phyloP scores from a whole-genome alignment of 2,113 vertebrate genomes.

The Ceratotherium simum region DNA sequence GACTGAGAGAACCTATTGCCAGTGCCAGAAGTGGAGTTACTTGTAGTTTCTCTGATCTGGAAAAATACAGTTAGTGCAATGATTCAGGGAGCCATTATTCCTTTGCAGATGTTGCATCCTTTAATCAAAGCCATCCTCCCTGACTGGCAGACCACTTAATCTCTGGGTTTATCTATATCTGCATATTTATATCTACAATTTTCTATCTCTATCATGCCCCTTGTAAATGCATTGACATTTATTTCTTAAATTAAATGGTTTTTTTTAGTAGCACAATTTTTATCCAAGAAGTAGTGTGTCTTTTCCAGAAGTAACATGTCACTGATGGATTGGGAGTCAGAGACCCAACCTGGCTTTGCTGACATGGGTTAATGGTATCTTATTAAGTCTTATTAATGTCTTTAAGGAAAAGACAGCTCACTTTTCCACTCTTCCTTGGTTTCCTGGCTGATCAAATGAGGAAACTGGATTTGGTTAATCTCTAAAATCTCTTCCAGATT shows the following conservation, averaged over 20 bases:
- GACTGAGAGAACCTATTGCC: background rate
- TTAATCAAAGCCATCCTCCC: background rate
- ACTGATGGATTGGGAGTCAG: background rate
- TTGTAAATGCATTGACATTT: background rate
- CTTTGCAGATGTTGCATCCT: background rate
- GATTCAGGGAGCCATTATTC: background rate
- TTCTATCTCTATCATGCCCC: background rate
- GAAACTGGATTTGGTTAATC: background rate
- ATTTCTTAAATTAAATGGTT: background rate
- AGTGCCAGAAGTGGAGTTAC: background rate
- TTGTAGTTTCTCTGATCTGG: background rate
- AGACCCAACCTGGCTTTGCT: background rate
- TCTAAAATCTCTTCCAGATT: background rate
- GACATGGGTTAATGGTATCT: background rate
- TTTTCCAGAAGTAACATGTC: background rate
- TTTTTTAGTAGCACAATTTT: background rate
- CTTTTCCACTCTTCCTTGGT: background rate
- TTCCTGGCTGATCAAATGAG: background rate
- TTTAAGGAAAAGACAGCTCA: background rate
- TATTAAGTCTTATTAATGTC: background rate
- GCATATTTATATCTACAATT: background rate
- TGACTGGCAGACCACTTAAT: background rate
- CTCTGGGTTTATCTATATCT: background rate
- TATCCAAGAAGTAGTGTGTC: background rate
- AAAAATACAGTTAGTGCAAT: background rate